Evolutionary conservation across 2,113 vertebrate genomes (phyloP).

Genomic region (Pachycephala philippinensis): DNA sequence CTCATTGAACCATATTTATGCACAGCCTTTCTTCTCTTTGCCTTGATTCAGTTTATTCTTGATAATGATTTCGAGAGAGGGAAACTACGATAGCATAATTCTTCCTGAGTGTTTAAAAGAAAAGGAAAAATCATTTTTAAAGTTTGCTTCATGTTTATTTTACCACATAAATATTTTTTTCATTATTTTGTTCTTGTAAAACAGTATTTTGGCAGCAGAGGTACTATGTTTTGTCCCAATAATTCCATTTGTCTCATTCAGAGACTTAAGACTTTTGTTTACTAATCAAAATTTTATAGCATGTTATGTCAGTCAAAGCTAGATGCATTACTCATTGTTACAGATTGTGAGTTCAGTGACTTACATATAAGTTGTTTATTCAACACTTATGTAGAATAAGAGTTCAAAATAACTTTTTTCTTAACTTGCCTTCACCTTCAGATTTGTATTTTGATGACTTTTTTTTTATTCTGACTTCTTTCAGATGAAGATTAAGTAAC

Average conservation of each 20-base stretch:
- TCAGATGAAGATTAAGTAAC: background rate
- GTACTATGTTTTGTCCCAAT: background rate
- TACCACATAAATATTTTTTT: background rate
- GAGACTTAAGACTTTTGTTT: background rate
- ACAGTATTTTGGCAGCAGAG: background rate
- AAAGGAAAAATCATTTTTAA: background rate
- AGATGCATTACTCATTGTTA: background rate
- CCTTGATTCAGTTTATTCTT: background rate
- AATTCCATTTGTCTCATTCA: background rate
- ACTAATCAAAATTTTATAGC: background rate
- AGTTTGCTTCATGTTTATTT: background rate
- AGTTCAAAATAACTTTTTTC: background rate
- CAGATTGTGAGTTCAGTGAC: background rate
- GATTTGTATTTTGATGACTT: background rate
- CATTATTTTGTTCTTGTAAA: background rate
- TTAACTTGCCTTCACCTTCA: background rate
- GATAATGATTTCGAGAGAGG: background rate
- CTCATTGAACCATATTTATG: background rate
- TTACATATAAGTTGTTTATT: background rate
- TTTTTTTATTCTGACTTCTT: background rate
- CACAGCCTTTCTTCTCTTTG: background rate
- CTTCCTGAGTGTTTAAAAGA: background rate
- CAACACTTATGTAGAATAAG: background rate
- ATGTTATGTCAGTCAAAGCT: background rate
- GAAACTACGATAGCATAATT: background rate